Evolutionary conservation across 2,888 invertebrate genomes (phyloP), one percentile per base, ranked within the genome.

Genomic region (Ormia ochracea): DNA sequence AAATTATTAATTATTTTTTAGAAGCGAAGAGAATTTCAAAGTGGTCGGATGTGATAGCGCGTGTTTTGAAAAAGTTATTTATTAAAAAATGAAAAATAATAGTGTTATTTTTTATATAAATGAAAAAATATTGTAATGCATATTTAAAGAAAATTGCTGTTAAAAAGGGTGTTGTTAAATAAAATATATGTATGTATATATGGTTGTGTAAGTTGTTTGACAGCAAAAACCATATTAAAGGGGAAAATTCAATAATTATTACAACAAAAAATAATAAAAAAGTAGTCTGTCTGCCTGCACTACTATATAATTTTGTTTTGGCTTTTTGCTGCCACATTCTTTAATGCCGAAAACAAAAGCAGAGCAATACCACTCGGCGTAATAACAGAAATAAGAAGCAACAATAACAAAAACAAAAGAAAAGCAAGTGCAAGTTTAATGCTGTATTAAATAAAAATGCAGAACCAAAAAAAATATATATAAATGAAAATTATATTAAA

Each of bases 11-110:
- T 50, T 52, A n/a, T n/a, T 72, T 77, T 56, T 80, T 61, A 80
- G 76, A 76, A 80, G 56, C 65, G 59, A 75, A 70, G 61, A 61
- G 26, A 79, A 54, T 7, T 72, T 79, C 61, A 68, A 63, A 63
- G 66, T 36, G 76, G 3, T 0, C 38, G 76, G 76, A 10, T 23
- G 65, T 36, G 3, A 36, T 26, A 45, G 70, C 75, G 75, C 41
- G 70, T 74, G 52, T 61, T 79, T 28, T 61, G 38, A 48, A 65
- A 48, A 52, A 72, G 58, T 31, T 26, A 45, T 19, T 48, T 52
- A 23, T 45, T 61, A 26, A 26, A 61, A 70, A 21, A 66, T 28
- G 41, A 68, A 36, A 41, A 21, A 38, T 14, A 12, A 58, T 38
- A 72, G 36, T 59, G 21, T 19, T 26, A 26, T 58, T 79, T 36